Base-by-base conservation (phyloP, 2,888 invertebrate species). In the Dioctria rufipes region DNA sequence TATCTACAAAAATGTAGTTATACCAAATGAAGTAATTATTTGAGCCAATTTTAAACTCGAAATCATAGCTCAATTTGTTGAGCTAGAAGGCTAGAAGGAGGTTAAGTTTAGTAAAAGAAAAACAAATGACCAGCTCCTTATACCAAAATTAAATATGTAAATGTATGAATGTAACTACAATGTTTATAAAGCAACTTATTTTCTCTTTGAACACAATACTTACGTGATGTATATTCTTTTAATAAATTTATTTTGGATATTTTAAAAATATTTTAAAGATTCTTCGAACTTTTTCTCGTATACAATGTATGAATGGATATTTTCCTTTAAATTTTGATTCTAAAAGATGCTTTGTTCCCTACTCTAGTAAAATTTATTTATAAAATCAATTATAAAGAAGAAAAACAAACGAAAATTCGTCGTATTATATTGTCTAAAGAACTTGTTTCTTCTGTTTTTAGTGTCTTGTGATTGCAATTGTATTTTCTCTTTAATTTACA, bases 261-360 rank as follows among this genome's bases (percentile, higher is more conserved):
- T 63, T 63, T 77, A 40, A 63, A 63, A 63, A 40, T 25, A 54
- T 63, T 77, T 77, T 63, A 75, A 77, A 63, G 63, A 63, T 77
- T 63, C 63, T 63, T 77, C 51, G 77, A 63, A 63, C 43, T 75
- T 77, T 42, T 75, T 61, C 63, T 77, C 77, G 77, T 77, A 77
- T 77, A 77, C 77, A 77, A 63, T 77, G 77, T 77, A n/a, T 42
- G 25, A 25, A 25, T 25, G 63, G 77, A 77, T 77, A 77, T 75
- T 75, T 60, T 75, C 37, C 11, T n/a, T 13, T 54, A 46, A 77
- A 63, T 77, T 77, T 77, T 77, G 77, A 77, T 77, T 77, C 49
- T 63, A 77, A 77, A n/a, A 66, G 13, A n/a, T 42, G 13, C 9
- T 13, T 25, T 61, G 6, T 13, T 46, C 13, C 9, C 42, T 66